These are phyloP conservation scores for Eupithecia vulgata DNA, from an alignment of 2,888 invertebrate species.

Conservation along the genomic window DNA sequence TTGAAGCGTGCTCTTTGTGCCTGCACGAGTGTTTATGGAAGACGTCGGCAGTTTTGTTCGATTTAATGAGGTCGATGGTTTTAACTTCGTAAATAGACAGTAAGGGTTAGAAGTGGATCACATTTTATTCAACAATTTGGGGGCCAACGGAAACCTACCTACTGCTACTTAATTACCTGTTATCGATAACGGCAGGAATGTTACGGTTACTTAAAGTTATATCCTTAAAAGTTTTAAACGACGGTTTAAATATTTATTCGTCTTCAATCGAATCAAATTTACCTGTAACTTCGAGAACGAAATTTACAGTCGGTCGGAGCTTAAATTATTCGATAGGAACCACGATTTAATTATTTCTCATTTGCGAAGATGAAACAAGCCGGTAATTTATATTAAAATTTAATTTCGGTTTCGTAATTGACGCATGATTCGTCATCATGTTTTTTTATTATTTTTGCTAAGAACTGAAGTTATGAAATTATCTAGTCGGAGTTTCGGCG, in stretches of 20 bases:
- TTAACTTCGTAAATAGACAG: slow-evolving; percentile 20
- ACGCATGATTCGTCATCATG: slow-evolving; percentile 39
- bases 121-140: background rate
- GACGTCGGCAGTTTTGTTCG: slow-evolving; percentile 36
- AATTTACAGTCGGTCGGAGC: slow-evolving; percentile 44
- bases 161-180: background rate
- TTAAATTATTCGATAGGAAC: slow-evolving; percentile 51
- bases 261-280: slow-evolving; percentile 46
- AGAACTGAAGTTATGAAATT: slow-evolving; percentile 9
- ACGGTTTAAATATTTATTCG: slow-evolving; percentile 37
- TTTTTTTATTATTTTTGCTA: slow-evolving; percentile 38
- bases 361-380: slow-evolving; percentile 37
- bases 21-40: slow-evolving; percentile 39
- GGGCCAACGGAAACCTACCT: background rate
- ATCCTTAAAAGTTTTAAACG: slow-evolving; percentile 11
- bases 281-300: slow-evolving; percentile 44
- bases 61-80: slow-evolving; percentile 39
- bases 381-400: slow-evolving; percentile 46
- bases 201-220: background rate
- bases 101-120: slow-evolving; percentile 7
- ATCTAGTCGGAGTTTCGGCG: background rate
- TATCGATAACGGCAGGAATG: background rate
- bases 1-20: slow-evolving; percentile 38
- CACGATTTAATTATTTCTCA: slow-evolving; percentile 43
- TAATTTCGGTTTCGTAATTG: slow-evolving; percentile 42